Base-by-base conservation (phyloP, 2,113 vertebrate species). In the Antennarius striatus region DNA sequence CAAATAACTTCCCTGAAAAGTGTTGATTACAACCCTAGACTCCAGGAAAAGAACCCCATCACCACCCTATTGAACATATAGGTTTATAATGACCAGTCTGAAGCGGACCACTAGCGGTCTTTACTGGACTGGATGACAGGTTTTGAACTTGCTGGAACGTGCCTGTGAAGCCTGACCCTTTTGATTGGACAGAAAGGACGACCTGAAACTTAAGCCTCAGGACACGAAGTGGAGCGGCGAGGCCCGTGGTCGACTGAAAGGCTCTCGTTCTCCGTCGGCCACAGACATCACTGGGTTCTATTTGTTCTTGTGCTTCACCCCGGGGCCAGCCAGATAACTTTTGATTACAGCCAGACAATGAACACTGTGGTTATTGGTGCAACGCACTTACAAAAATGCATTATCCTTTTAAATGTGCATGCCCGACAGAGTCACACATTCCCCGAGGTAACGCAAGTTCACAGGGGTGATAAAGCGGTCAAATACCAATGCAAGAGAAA, bases 281-380 rank as follows among this genome's bases (percentile, higher is more conserved):
- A 55, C 54, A 49, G 0, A 56, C 62, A 80, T 77, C 63, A 73
- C 72, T 67, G 28, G 61, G 63, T 54, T 68, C 22, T 85, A 62
- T 83, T 85, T 84, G 82, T 75, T 46, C 75, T 82, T 65, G 73
- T 63, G 76, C 79, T 71, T 75, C 79, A 84, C 71, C 84, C 65
- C 48, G 14, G 11, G 86, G 73, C 68, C 70, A 60, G 56, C 46
- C 1, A 71, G 76, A 84, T 75, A 84, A 72, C 63, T 82, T 49
- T 64, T 65, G 39, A 66, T 53, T 53, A 64, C 62, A 71, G 80
- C 63, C 14, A 36, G 11, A 71, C 54, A 59, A 68, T 22, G 22
- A 22, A 22, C 22, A 22, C 22, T 67, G 78, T 29, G 59, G 75
- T 79, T 78, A 52, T 17, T 71, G 72, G 54, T 52, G 50, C 64